Conservation (phyloP, 1,140 invertebrate species). For the Helicoverpa zea region DNA sequence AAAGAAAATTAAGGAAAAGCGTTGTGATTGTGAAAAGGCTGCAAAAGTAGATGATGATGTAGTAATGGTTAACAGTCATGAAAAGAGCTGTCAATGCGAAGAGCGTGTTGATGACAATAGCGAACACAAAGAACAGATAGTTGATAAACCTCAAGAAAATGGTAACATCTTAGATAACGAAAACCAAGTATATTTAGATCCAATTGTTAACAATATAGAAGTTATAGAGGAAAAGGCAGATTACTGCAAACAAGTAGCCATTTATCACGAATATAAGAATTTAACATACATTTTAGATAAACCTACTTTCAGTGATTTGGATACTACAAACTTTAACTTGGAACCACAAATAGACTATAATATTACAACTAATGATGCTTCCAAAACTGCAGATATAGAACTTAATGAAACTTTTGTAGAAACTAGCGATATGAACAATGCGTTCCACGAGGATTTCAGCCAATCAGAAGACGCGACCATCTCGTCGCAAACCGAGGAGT, state of each 20-base stretch:
- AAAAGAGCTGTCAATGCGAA: background rate
- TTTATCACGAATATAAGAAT: background rate
- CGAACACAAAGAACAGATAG: background rate
- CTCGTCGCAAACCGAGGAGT: slow-evolving; percentile 2
- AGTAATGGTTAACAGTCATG: background rate
- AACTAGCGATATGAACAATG: slow-evolving; percentile 69
- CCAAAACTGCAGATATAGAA: background rate
- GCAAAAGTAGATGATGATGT: background rate
- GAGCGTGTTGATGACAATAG: background rate
- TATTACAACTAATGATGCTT: background rate
- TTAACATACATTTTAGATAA: slow-evolving; percentile 2
- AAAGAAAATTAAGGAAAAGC: background rate
- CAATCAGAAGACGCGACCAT: slow-evolving; percentile 13
- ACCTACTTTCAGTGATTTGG: background rate
- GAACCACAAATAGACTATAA: background rate
- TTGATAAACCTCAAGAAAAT: background rate
- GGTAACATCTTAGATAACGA: background rate
- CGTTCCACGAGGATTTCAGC: slow-evolving; percentile 68
- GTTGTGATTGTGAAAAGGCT: background rate
- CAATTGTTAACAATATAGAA: background rate
- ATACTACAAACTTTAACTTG: background rate
- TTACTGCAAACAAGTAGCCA: background rate
- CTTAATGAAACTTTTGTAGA: slow-evolving; percentile 34
- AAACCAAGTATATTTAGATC: background rate
- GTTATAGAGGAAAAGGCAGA: background rate